phyloP scores from a whole-genome alignment of 1,140 invertebrate genomes.

The Phymorhynchus buccinoides region DNA sequence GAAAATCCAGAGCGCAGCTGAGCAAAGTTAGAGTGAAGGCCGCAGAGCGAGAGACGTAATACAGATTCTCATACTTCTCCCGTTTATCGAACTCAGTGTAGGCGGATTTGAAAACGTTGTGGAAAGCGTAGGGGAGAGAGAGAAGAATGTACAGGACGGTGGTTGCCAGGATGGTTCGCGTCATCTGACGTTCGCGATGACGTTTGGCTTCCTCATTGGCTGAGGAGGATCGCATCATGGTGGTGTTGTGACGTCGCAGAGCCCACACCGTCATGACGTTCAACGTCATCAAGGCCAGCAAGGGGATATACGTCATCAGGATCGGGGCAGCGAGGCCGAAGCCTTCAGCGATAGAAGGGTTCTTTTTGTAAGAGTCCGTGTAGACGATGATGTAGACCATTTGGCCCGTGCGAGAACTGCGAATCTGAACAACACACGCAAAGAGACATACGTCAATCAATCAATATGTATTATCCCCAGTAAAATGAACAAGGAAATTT shows the following conservation, averaged over 20 bases:
- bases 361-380: background rate
- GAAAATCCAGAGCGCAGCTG: constrained; percentile 25
- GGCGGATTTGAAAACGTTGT: background rate
- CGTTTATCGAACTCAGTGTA: background rate
- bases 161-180: background rate
- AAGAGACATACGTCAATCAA: no score
- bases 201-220: background rate
- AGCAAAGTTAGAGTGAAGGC: constrained; percentile 24
- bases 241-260: constrained; percentile 30
- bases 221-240: background rate
- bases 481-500: no score
- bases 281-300: background rate
- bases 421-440: no score
- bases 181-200: constrained; percentile 15
- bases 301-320: constrained; percentile 23
- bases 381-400: background rate
- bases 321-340: background rate
- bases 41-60: background rate
- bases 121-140: constrained; percentile 20
- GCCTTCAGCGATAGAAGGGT: background rate
- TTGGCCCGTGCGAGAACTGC: background rate
- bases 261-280: constrained; percentile 16
- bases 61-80: constrained; percentile 25
- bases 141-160: constrained; percentile 14
- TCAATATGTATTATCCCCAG: no score